Conservation (phyloP, 2,888 invertebrate genomes). For the Neria commutata region DNA sequence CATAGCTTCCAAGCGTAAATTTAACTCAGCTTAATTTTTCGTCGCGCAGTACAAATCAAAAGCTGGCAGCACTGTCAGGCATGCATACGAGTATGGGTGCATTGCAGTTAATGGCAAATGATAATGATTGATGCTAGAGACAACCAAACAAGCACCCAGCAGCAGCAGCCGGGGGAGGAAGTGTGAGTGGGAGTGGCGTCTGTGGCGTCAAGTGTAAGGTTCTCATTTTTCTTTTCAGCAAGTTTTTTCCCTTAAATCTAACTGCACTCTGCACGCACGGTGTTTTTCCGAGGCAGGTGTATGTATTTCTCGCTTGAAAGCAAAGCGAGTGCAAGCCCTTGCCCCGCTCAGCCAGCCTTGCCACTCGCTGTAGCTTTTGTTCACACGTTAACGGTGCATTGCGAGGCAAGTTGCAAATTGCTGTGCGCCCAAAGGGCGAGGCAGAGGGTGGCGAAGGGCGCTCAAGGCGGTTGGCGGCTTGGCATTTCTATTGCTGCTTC, state of each 20-base stretch:
- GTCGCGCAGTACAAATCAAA: no score
- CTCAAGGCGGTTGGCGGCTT: no score
- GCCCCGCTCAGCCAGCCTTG: not conserved
- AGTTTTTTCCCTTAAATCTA: no score
- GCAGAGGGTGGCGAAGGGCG: no score
- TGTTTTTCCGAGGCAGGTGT: not conserved
- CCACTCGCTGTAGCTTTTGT: constrained; percentile 5
- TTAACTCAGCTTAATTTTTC: no score
- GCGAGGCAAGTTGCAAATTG: not conserved
- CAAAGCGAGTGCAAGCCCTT: not conserved
- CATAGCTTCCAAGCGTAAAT: no score
- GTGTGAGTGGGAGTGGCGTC: no score
- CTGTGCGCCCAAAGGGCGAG: not conserved
- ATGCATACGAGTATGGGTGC: constrained; percentile 28
- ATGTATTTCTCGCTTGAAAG: not conserved
- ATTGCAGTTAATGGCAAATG: constrained; percentile 51
- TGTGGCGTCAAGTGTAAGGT: not conserved
- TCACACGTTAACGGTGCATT: not conserved
- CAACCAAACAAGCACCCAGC: constrained; percentile 11
- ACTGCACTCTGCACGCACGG: no score
- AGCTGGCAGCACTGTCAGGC: no score
- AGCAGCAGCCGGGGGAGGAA: not conserved
- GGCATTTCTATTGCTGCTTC: no score
- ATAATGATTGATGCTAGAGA: constrained; percentile 49
- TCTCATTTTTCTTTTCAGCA: not conserved